Percentiles rank a stretch among this genome's conserved stretches.
Conservation (phyloP, 2,113 vertebrate species). For the Apaloderma vittatum region DNA sequence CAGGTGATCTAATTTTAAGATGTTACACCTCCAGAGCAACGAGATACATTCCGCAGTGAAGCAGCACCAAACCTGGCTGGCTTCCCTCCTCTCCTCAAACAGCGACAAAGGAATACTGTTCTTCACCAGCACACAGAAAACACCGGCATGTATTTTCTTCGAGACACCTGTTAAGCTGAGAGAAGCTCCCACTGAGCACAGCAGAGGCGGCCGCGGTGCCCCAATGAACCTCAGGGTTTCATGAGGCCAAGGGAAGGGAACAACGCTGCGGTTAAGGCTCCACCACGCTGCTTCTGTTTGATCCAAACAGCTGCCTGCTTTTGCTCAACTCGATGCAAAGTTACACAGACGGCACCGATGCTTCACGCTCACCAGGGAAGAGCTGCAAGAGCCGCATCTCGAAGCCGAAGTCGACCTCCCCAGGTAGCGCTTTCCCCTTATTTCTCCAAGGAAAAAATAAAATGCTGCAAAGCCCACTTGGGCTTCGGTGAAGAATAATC, state of each 20-base stretch:
- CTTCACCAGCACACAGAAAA: conserved; percentile 29
- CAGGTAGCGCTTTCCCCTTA: background rate
- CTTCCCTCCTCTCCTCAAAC: background rate
- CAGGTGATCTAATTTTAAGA: background rate
- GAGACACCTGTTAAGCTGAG: conserved; percentile 20
- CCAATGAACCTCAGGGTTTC: background rate
- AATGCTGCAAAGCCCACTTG: background rate
- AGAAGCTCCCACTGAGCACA: background rate
- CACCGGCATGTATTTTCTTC: background rate
- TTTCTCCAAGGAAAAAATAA: background rate
- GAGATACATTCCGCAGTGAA: background rate
- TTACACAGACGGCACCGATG: background rate
- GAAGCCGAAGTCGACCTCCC: background rate
- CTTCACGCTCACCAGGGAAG: background rate
- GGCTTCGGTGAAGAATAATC: background rate
- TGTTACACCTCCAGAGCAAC: background rate
- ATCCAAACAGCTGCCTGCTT: background rate
- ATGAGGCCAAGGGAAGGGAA: background rate
- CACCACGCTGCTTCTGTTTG: background rate
- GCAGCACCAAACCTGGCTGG: conserved; percentile 16
- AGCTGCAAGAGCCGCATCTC: background rate
- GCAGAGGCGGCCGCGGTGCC: background rate
- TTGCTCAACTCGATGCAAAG: fast-evolving
- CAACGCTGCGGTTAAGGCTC: fast-evolving
- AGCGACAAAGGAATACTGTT: conserved; percentile 42